These are phyloP conservation scores for Danio aesculapii DNA, from an alignment of 2,797 vertebrate species.

Conservation along the genomic window DNA sequence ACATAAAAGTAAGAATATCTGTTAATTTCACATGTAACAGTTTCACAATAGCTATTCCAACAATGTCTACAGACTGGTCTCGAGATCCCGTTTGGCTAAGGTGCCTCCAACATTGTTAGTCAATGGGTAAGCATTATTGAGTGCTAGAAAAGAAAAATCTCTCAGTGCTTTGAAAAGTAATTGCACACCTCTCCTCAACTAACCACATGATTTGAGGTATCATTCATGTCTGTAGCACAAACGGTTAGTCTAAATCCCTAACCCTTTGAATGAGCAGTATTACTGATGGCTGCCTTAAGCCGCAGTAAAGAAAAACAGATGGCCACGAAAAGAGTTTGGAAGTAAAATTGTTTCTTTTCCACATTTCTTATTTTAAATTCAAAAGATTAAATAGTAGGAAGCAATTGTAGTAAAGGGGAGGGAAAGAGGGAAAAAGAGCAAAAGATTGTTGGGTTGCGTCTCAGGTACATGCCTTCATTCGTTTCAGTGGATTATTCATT, in stretches of 20 bases:
- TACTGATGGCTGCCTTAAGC: not conserved
- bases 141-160: not conserved
- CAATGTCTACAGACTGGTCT: not conserved
- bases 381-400: not conserved
- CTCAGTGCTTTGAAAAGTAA: not conserved
- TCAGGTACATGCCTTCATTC: conserved; percentile 95
- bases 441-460: conserved; percentile 60
- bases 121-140: not conserved
- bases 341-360: not conserved
- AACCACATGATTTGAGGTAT: not conserved
- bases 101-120: not conserved
- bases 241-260: conserved; percentile 2
- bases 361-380: conserved; percentile 13
- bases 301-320: conserved; percentile 15
- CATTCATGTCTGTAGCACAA: not conserved
- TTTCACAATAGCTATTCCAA: not conserved
- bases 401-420: conserved; percentile 1
- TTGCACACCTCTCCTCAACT: not conserved
- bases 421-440: conserved; percentile 55
- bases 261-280: conserved; percentile 2
- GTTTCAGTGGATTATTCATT: conserved; percentile 98
- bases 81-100: not conserved
- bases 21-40: not conserved
- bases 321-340: conserved; percentile 2
- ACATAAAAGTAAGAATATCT: not conserved